phyloP scores from a whole-genome alignment of 1,140 invertebrate genomes.

The Gryon sp. region DNA sequence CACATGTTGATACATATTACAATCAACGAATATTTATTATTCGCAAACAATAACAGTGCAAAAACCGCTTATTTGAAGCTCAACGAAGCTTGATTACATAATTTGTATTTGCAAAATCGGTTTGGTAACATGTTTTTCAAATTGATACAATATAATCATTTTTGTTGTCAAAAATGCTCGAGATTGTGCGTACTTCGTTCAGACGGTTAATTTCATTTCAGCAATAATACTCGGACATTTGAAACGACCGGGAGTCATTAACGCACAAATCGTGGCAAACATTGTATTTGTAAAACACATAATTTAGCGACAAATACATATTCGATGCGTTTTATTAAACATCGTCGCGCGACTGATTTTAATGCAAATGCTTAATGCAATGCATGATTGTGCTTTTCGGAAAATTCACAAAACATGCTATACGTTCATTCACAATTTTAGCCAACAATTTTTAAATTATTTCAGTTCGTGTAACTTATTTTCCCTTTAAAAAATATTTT shows the following conservation, averaged over 20 bases:
- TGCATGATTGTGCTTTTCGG: slow-evolving; percentile 33
- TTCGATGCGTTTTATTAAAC: slow-evolving; percentile 25
- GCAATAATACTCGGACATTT: slow-evolving; percentile 13
- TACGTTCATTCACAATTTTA: background rate
- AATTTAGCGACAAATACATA: slow-evolving; percentile 30
- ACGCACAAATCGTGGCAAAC: slow-evolving; percentile 6
- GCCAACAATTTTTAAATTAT: slow-evolving; percentile 14
- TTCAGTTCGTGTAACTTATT: slow-evolving; percentile 34
- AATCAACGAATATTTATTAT: too few relatives aligned
- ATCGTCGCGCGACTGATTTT: slow-evolving; percentile 7
- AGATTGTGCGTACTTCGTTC: too few relatives aligned
- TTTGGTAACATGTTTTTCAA: too few relatives aligned
- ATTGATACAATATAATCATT: too few relatives aligned
- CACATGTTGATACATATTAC: too few relatives aligned
- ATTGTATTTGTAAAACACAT: slow-evolving; percentile 34
- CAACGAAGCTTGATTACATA: too few relatives aligned
- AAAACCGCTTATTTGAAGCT: too few relatives aligned
- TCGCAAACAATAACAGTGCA: too few relatives aligned
- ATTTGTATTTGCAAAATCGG: too few relatives aligned
- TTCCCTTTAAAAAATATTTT: slow-evolving; percentile 22
- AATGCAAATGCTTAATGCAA: slow-evolving; percentile 38
- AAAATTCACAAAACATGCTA: slow-evolving; percentile 12
- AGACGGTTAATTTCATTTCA: slow-evolving; percentile 21
- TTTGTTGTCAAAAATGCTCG: too few relatives aligned
- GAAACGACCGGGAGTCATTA: slow-evolving; percentile 25